A percentile compares a stretch with the other conserved stretches of the same genome.
Evolutionary conservation across 2,797 vertebrate genomes (phyloP).

Genomic region (Sebastes miniatus): DNA sequence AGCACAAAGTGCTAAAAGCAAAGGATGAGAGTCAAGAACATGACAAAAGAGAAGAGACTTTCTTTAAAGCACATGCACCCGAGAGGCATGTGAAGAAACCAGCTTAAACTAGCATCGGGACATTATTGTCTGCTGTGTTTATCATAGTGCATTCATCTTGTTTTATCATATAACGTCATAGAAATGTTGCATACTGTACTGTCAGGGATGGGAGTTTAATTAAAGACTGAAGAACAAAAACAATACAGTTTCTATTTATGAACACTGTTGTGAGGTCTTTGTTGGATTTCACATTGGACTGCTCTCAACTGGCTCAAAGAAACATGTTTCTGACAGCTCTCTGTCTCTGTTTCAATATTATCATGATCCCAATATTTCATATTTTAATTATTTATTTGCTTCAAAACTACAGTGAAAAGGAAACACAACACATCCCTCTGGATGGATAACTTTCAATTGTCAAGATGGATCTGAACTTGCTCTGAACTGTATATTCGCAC

Average conservation of each 20-base stretch:
- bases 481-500: neutral
- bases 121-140: neutral
- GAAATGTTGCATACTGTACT: neutral
- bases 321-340: neutral
- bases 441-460: neutral
- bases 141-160: neutral
- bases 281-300: neutral
- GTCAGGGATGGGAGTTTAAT: neutral
- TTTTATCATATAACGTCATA: neutral
- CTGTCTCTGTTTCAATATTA: neutral
- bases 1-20: slow-evolving; percentile 26
- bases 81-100: neutral
- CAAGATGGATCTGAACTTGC: neutral
- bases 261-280: neutral
- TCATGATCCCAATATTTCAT: too few species aligned
- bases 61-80: neutral
- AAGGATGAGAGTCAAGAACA: slow-evolving; percentile 22
- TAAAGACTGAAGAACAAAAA: neutral
- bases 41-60: slow-evolving; percentile 11
- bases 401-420: neutral
- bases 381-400: neutral
- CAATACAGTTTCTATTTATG: neutral
- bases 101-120: neutral
- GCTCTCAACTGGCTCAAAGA: neutral
- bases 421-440: neutral